Conservation (phyloP, 2,888 invertebrate genomes). For the Brachypterus glaber region DNA sequence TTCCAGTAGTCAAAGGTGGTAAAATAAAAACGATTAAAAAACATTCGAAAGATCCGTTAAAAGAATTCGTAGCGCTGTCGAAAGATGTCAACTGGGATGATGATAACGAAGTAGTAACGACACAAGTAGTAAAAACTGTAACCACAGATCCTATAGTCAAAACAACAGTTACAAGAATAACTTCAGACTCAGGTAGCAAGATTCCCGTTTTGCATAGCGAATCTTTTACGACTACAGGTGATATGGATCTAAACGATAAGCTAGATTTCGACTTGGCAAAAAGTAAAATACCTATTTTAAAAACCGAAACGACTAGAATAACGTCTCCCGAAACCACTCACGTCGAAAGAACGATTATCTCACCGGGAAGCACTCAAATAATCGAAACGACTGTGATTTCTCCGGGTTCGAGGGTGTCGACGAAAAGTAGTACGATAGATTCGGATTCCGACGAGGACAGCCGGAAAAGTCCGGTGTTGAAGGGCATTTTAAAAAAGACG, state of each 20-base stretch:
- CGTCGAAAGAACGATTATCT: constrained; percentile 24
- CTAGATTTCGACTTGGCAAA: constrained; percentile 26
- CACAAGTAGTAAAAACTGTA: constrained; percentile 21
- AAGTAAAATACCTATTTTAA: constrained; percentile 42
- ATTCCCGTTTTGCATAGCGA: constrained; percentile 27
- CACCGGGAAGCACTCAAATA: constrained; percentile 23
- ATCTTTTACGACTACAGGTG: constrained; percentile 18
- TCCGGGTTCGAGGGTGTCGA: constrained; percentile 32
- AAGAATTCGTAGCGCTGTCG: constrained; percentile 38
- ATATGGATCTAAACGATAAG: constrained; percentile 17
- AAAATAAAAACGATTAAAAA: constrained; percentile 44
- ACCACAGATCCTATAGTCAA: constrained; percentile 33
- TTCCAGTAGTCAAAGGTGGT: constrained; percentile 37
- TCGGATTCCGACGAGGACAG: constrained; percentile 42
- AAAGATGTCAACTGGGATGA: constrained; percentile 41
- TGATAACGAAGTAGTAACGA: constrained; percentile 25
- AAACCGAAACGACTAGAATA: constrained; percentile 34
- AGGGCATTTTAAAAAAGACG: constrained; percentile 37
- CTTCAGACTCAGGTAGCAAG: constrained; percentile 25
- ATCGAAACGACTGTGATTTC: constrained; percentile 30
- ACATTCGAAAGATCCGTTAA: constrained; percentile 42
- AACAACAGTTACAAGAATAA: constrained; percentile 36
- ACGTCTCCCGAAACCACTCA: constrained; percentile 27
- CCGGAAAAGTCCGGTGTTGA: constrained; percentile 34
- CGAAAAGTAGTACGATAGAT: constrained; percentile 35